Base-by-base conservation (phyloP, 1,140 invertebrate species). In the Teleopsis dalmanni region DNA sequence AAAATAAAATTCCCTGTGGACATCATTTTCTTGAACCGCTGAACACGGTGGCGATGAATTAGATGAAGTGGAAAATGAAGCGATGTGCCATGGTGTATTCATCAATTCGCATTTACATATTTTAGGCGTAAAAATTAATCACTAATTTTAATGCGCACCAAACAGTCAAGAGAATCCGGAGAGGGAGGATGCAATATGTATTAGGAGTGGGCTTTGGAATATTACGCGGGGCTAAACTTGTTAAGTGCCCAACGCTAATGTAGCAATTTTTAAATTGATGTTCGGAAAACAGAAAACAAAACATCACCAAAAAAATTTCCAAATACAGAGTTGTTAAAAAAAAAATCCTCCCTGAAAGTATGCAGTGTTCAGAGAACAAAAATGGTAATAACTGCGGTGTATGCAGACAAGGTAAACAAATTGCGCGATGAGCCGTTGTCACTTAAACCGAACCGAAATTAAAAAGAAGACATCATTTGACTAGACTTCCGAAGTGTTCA, bases 171-270 rank as follows among this genome's bases (percentile, higher is more conserved):
- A 8, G 25, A 13, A 46, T 11, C 33, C 6, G 22, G 9, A 16
- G 4, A 18, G 4, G 25, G 3, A 35, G 3, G 34, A 33, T 25
- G 16, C 2, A 23, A 22, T 13, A 16, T 23, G 19, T 27, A 42
- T 22, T 11, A 1, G 23, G 9, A 19, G 23, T 35, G 33, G 16
- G 44, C 44, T 27, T 10, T 16, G n/a, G 2, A 25, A 26, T 6
- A 26, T 16, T 14, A 19, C 3, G 11, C 21, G 3, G 11, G 11
- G 10, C 44, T 33, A 34, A 6, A 1, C 58, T 65, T 65, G 62
- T 65, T 65, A 65, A 65, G 62, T 65, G 62, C 55, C 62, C 62
- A 65, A 65, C 60, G 65, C 62, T 65, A 65, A 65, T 65, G 62
- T 65, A 65, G 60, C 62, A 65, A 65, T 65, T 65, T 63, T 55